These are phyloP conservation scores for Chromis chromis DNA, from an alignment of 2,797 vertebrate species.

Conservation along the genomic window DNA sequence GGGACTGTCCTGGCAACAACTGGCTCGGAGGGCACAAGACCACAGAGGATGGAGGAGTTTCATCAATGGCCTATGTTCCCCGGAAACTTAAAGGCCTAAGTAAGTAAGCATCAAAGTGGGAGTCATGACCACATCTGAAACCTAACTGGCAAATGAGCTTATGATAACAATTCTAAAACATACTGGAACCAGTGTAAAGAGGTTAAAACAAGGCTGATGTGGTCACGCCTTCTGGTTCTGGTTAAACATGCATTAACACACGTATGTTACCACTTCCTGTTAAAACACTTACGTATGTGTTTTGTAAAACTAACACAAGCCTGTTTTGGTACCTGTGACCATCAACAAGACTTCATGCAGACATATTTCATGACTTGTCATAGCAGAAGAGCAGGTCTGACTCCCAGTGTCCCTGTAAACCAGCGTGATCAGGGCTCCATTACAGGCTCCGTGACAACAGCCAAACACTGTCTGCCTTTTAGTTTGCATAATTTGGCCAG, in stretches of 20 bases:
- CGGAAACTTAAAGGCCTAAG: too few species aligned
- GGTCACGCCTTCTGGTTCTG: not conserved
- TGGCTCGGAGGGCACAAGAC: too few species aligned
- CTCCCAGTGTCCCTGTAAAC: not conserved
- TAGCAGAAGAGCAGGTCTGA: not conserved
- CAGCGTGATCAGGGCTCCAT: not conserved
- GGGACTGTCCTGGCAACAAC: too few species aligned
- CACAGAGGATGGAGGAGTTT: too few species aligned
- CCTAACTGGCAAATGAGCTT: not conserved
- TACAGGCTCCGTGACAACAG: not conserved
- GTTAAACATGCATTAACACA: not conserved
- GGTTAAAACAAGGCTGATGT: not conserved
- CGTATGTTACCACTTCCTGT: not conserved
- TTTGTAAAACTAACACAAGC: not conserved
- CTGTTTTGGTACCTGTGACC: not conserved
- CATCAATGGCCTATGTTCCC: too few species aligned
- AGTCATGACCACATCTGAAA: not conserved
- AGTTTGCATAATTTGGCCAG: not conserved
- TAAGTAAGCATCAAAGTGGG: too few species aligned
- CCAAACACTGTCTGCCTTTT: not conserved
- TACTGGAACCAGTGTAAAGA: not conserved
- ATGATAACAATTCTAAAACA: not conserved
- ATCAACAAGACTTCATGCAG: not conserved
- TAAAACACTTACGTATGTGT: not conserved
- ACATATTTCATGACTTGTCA: not conserved